Evolutionary conservation across 2,113 vertebrate genomes (phyloP).

Genomic region (Polypterus senegalus): DNA sequence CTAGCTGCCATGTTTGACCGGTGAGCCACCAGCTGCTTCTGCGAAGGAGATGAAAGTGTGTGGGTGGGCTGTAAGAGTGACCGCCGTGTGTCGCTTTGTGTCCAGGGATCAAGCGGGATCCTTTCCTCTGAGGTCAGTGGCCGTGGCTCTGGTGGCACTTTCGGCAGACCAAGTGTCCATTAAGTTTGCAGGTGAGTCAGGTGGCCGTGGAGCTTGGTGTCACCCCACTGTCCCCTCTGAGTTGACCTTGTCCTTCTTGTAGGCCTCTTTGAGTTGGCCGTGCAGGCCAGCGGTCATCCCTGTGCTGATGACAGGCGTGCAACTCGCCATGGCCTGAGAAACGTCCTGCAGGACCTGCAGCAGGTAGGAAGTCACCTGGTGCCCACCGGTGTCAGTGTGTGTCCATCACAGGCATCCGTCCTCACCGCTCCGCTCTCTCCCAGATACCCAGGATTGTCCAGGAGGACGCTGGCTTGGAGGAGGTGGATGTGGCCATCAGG

Average conservation of each 20-base stretch:
- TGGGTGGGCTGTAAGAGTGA: background rate
- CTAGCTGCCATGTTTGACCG: constrained; percentile 54
- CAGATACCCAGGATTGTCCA: constrained; percentile 61
- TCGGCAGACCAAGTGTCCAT: constrained; percentile 49
- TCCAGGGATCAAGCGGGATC: constrained; percentile 37
- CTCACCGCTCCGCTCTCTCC: constrained; percentile 15
- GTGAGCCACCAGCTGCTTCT: constrained; percentile 30
- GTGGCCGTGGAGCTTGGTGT: too few species aligned
- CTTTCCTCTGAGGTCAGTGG: constrained; percentile 38
- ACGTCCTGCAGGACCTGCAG: constrained; percentile 58
- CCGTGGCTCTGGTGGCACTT: constrained; percentile 49
- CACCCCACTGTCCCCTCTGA: too few species aligned
- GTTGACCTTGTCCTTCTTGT: background rate
- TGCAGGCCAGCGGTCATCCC: constrained; percentile 16
- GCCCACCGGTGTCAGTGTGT: too few species aligned
- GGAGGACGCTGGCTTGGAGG: constrained; percentile 40
- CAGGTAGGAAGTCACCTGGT: constrained; percentile 40
- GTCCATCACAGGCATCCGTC: constrained; percentile 1
- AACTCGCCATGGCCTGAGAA: constrained; percentile 45
- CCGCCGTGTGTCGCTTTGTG: constrained; percentile 4
- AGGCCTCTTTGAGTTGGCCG: constrained; percentile 58
- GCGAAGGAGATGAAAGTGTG: background rate
- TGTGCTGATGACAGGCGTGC: constrained; percentile 25
- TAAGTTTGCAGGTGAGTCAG: constrained; percentile 58
- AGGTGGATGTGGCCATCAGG: constrained; percentile 43